Evolutionary conservation across 2,113 vertebrate genomes (phyloP), one percentile per base, ranked within the genome.

Genomic region (Hydropotes inermis): DNA sequence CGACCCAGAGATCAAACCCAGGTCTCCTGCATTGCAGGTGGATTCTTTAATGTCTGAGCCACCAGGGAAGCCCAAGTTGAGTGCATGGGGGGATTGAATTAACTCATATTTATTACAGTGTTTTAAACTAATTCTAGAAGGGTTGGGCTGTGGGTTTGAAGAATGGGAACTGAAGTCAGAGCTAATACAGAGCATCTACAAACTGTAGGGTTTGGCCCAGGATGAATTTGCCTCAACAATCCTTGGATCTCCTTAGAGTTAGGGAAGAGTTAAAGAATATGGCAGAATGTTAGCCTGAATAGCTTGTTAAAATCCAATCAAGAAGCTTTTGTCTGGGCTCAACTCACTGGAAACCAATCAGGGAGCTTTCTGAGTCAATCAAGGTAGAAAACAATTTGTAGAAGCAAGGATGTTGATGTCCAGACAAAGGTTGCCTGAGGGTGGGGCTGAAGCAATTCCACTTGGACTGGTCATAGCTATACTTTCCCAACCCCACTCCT

Each of bases 251-350:
- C 27, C 67, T 88, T 95, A 94, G 83, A 96, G 88, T 97, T 95
- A 81, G 92, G 39, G 36, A 97, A 95, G 55, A 81, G 36, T 91
- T 96, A 74, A 76, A 97, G 86, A 67, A 28, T 96, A 91, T 95
- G 95, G 78, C 82, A 89, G 95, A 64, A 92, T 90, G 27, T 92
- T 95, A 81, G 54, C 78, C 33, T 95, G 91, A 93, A 79, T 95
- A 94, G 60, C 84, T 95, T 95, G 82, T 93, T 95, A 94, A 94
- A 36, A 91, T 94, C 87, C 87, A 87, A 85, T 95, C 94, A 93
- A 57, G 87, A 96, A 96, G n/a, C 57, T 92, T 97, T 96, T 92
- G 28, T 98, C 74, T 64, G 78, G n/a, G 61, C 8, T 79, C 95
- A 95, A 92, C 86, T 95, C 79, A 67, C 43, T 95, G 64, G 89